phyloP scores from a whole-genome alignment of 2,113 vertebrate species.

The Gymnogyps californianus region DNA sequence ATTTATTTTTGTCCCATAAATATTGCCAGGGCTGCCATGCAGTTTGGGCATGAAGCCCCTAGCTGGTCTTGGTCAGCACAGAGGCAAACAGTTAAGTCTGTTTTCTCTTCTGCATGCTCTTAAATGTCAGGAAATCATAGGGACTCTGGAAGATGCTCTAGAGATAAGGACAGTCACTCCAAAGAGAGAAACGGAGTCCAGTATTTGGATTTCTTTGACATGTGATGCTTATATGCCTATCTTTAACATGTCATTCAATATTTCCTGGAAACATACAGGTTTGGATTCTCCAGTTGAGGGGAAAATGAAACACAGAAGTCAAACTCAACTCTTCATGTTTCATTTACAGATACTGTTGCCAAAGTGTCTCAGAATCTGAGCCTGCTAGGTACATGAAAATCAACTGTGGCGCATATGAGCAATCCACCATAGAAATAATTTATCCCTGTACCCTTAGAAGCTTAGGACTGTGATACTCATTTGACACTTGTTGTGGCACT shows the following conservation, averaged over 20 bases:
- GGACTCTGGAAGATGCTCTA: neutral
- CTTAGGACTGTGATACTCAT: neutral
- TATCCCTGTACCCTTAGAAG: neutral
- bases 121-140: rapidly evolving
- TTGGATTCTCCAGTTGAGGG: neutral
- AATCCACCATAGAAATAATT: neutral
- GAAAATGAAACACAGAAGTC: neutral
- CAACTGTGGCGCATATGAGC: neutral
- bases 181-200: neutral
- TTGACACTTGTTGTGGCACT: neutral
- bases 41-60: neutral
- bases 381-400: neutral
- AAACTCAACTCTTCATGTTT: neutral
- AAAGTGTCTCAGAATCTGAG: neutral
- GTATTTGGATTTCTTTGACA: neutral
- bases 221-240: neutral
- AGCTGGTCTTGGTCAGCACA: neutral
- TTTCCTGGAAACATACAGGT: neutral
- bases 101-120: neutral
- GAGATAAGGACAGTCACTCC: neutral
- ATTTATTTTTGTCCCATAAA: neutral
- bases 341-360: neutral
- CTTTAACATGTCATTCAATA: neutral
- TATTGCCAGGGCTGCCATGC: neutral
- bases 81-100: neutral